These are phyloP conservation scores for Pantherophis guttatus DNA, from an alignment of 2,113 vertebrate genomes.

Conservation along the genomic window DNA sequence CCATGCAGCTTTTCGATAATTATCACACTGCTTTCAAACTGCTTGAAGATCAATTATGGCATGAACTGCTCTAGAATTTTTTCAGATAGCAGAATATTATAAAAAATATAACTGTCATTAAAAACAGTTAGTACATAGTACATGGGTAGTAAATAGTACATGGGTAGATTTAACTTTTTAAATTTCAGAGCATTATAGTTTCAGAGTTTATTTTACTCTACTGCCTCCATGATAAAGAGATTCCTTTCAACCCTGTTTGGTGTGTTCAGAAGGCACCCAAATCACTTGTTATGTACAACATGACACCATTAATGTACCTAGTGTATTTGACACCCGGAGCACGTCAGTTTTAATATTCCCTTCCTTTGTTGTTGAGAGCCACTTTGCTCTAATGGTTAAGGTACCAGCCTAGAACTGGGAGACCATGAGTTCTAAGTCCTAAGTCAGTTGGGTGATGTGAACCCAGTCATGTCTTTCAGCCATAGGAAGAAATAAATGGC, in stretches of 20 bases:
- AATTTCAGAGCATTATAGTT: conserved; percentile 53
- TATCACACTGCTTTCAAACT: neutral
- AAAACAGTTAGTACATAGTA: neutral
- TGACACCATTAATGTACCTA: neutral
- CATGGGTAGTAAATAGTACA: neutral
- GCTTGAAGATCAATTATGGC: neutral
- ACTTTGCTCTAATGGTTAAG: neutral
- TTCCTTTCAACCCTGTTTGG: accelerated
- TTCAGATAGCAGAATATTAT: neutral
- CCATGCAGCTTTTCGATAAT: neutral
- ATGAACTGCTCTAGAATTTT: neutral
- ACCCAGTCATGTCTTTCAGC: neutral
- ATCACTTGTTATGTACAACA: neutral
- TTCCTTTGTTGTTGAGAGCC: neutral
- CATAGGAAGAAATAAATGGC: neutral
- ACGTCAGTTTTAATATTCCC: neutral
- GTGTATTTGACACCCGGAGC: neutral
- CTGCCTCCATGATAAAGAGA: neutral
- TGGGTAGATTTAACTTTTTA: neutral
- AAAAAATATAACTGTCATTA: neutral
- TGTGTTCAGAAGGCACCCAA: neutral
- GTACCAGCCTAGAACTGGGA: neutral
- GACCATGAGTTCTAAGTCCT: neutral
- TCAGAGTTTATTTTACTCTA: neutral
- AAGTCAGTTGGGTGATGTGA: neutral